Evolutionary conservation across 2,797 vertebrate genomes (phyloP).

Genomic region (Taenioides sp.): DNA sequence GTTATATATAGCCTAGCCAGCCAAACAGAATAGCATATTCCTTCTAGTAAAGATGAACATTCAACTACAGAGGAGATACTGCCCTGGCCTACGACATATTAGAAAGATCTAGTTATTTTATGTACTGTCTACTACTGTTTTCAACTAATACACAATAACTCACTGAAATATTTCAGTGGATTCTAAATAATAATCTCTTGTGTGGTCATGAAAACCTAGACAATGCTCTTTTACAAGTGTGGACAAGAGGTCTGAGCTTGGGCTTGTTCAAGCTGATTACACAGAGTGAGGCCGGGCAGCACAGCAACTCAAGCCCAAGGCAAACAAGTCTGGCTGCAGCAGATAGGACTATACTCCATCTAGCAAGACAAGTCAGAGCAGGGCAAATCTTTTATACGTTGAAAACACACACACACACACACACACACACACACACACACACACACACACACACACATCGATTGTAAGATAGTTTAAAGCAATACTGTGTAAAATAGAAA

Average conservation of each 20-base stretch:
- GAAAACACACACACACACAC: no score
- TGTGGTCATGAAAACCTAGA: background rate
- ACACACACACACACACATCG: no score
- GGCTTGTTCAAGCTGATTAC: constrained; percentile 28
- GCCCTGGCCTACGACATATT: background rate
- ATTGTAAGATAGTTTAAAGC: no score
- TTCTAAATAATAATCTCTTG: background rate
- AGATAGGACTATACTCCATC: background rate
- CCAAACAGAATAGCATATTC: constrained; percentile 1
- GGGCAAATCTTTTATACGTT: background rate
- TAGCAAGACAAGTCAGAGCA: background rate
- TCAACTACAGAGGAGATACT: background rate
- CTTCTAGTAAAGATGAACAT: background rate
- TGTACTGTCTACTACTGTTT: background rate
- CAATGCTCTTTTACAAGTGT: constrained; percentile 4
- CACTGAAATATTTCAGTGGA: background rate
- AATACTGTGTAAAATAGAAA: no score
- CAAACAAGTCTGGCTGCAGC: constrained; percentile 9
- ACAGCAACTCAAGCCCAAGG: background rate
- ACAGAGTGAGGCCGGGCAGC: background rate
- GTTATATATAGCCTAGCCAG: constrained; percentile 3
- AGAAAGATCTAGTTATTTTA: background rate
- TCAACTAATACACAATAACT: background rate
- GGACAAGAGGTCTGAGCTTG: constrained; percentile 14
- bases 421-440: no score